phyloP scores from a whole-genome alignment of 2,888 invertebrate species.

The Campaea margaritaria region DNA sequence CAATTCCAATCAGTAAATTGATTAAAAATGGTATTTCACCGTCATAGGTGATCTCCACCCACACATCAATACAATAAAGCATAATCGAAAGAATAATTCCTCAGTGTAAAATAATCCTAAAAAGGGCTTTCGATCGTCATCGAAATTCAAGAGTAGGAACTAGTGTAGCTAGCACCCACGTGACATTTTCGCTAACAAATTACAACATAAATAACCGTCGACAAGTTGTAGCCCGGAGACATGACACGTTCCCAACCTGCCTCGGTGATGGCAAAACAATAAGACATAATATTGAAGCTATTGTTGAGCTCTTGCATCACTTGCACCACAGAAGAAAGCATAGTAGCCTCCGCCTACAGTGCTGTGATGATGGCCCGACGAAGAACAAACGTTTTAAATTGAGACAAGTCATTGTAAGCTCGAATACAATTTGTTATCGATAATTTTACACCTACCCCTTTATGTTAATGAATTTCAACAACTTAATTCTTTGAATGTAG shows the following conservation, averaged over 20 bases:
- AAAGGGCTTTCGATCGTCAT: neutral
- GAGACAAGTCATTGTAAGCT: conserved; percentile 37
- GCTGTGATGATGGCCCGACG: conserved; percentile 34
- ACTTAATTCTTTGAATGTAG: neutral
- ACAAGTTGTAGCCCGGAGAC: conserved; percentile 51
- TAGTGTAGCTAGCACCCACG: conserved; percentile 49
- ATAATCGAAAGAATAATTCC: no score
- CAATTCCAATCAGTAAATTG: no score
- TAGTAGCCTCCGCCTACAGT: conserved; percentile 40
- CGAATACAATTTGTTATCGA: conserved; percentile 16
- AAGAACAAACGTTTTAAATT: conserved; percentile 44
- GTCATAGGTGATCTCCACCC: no score
- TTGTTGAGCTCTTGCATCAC: conserved; percentile 51
- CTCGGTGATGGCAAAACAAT: conserved; percentile 56
- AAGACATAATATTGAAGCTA: conserved; percentile 50
- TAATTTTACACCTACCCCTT: conserved; percentile 8
- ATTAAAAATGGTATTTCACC: no score
- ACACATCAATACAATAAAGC: no score
- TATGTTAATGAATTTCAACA: no score
- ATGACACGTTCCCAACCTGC: conserved; percentile 47
- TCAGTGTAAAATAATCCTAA: neutral
- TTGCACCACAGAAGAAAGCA: conserved; percentile 33
- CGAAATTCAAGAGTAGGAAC: conserved; percentile 43
- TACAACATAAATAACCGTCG: conserved; percentile 50
- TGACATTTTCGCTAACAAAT: conserved; percentile 57